Evolutionary conservation across 2,888 invertebrate species (phyloP).

Genomic region (Lasius fuliginosus): DNA sequence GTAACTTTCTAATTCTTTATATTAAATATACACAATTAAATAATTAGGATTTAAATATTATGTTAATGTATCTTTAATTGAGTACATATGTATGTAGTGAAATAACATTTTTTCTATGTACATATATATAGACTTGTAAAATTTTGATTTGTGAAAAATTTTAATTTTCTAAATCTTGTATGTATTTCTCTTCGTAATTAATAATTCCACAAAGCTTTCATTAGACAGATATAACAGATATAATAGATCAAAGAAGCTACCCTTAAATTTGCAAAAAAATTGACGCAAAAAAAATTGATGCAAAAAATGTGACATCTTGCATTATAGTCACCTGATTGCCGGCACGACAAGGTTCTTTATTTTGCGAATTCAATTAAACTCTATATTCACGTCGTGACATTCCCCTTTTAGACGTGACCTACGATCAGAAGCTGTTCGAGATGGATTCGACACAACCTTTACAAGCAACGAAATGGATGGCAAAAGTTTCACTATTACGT

Average conservation of each 20-base stretch:
- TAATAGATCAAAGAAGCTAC: background rate
- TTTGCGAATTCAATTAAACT: slow-evolving; percentile 45
- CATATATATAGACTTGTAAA: background rate
- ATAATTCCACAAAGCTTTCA: background rate
- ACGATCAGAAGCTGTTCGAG: slow-evolving; percentile 9
- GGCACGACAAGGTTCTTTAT: background rate
- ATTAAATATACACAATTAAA: background rate
- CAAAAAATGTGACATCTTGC: background rate
- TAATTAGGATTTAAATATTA: background rate
- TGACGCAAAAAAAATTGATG: too few species aligned
- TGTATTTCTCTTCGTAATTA: background rate
- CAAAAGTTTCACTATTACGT: slow-evolving; percentile 27
- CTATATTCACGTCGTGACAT: slow-evolving; percentile 27
- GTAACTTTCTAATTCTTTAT: background rate
- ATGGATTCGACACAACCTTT: background rate
- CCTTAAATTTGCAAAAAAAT: background rate
- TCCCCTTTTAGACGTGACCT: slow-evolving; percentile 48
- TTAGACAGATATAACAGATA: background rate
- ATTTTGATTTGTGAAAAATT: background rate
- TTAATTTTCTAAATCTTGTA: background rate
- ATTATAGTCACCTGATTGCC: slow-evolving; percentile 12
- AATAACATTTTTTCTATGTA: background rate
- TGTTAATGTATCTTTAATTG: background rate
- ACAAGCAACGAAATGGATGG: background rate
- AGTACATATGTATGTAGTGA: background rate